Evolutionary conservation across 2,888 invertebrate genomes (phyloP).

Genomic region (Sthenelais limicola): DNA sequence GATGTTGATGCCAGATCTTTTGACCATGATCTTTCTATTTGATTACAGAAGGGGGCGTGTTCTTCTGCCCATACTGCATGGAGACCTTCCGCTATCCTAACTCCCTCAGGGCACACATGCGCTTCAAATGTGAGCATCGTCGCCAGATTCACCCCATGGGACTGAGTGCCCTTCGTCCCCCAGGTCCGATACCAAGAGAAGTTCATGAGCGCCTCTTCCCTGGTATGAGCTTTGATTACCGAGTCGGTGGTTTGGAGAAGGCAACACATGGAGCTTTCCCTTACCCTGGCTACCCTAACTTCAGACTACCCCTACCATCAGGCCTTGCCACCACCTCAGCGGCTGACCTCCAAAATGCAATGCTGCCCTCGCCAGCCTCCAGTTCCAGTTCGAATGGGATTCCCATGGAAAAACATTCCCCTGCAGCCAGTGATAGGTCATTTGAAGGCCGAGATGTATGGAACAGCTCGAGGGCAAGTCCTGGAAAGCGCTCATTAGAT

Average conservation of each 20-base stretch:
- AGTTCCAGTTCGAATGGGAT: conserved; percentile 23
- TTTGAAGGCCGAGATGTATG: background rate
- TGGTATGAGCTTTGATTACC: conserved; percentile 14
- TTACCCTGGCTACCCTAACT: conserved; percentile 32
- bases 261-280: conserved; percentile 3
- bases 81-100: conserved; percentile 64
- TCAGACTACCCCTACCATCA: background rate
- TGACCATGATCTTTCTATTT: conserved; percentile 29
- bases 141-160: conserved; percentile 28
- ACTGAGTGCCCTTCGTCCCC: conserved; percentile 7
- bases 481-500: conserved; percentile 35
- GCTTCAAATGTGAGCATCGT: conserved; percentile 61
- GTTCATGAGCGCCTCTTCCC: conserved; percentile 27
- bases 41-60: conserved; percentile 42
- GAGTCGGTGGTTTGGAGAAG: background rate
- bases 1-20: too few relatives aligned
- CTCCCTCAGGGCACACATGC: conserved; percentile 65
- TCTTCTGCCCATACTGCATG: conserved; percentile 58
- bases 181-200: conserved; percentile 23
- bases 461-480: background rate
- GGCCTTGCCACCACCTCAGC: background rate
- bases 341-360: background rate
- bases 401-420: conserved; percentile 15
- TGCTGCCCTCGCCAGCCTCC: conserved; percentile 38
- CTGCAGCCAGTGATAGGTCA: conserved; percentile 9